Conservation (phyloP, 1,140 invertebrate genomes). For the Drosophila triauraria region DNA sequence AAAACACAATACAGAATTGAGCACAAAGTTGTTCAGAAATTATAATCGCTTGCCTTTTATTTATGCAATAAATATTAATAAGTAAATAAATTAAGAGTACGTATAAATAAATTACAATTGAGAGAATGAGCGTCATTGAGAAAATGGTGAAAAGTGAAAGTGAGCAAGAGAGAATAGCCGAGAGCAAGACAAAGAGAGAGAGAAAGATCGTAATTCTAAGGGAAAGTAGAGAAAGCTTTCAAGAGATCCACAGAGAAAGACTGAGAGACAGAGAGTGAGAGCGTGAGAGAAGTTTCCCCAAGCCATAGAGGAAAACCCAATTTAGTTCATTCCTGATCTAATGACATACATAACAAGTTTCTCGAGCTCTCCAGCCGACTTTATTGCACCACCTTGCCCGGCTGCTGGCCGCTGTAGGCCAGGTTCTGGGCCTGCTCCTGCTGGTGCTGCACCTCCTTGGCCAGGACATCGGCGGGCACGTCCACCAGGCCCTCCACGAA, state of each 20-base stretch:
- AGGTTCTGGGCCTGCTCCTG: constrained; percentile 86
- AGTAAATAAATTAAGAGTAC: constrained; percentile 54
- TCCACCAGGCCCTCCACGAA: constrained; percentile 83
- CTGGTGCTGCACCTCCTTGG: constrained; percentile 73
- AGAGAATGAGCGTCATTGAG: constrained; percentile 32
- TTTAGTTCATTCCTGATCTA: constrained; percentile 56
- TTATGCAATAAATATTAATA: constrained; percentile 65
- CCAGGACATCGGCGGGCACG: constrained; percentile 76
- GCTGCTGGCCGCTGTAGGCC: constrained; percentile 88
- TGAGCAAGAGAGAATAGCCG: constrained; percentile 1
- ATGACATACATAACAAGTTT: constrained; percentile 51
- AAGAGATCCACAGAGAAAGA: constrained; percentile 21
- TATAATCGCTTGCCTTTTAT: constrained; percentile 48
- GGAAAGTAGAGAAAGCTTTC: constrained; percentile 29
- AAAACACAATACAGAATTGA: constrained; percentile 56
- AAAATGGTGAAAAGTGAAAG: constrained; percentile 42
- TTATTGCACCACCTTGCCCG: constrained; percentile 60
- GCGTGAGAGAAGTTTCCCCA: constrained; percentile 32
- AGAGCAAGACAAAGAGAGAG: neutral
- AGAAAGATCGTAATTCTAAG: constrained; percentile 25
- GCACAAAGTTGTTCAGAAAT: constrained; percentile 60
- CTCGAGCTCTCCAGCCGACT: constrained; percentile 23
- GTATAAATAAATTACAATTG: constrained; percentile 47
- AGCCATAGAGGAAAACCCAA: constrained; percentile 52
- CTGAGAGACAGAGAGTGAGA: constrained; percentile 15